These are phyloP conservation scores for Uloborus diversus DNA, from an alignment of 1,140 invertebrate species.

Conservation along the genomic window DNA sequence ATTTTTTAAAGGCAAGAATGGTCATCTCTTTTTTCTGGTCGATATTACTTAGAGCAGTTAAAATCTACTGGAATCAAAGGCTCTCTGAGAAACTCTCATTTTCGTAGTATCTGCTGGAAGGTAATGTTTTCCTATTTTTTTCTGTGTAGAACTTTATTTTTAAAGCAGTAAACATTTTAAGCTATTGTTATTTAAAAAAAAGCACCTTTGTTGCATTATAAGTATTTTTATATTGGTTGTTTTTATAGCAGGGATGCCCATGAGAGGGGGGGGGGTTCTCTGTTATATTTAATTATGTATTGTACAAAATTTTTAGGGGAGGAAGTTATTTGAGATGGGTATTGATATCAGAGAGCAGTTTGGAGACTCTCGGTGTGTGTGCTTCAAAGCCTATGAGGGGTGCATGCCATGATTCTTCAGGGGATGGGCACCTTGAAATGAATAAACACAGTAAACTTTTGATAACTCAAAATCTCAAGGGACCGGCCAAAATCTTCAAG, in stretches of 20 bases:
- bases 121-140: not conserved
- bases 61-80: constrained; percentile 19
- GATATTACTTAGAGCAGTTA: not conserved
- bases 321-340: no score
- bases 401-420: no score
- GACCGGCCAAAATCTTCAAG: no score
- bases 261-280: not conserved
- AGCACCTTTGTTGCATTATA: not conserved
- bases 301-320: no score
- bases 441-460: no score
- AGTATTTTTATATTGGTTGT: constrained; percentile 59
- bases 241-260: not conserved
- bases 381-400: no score
- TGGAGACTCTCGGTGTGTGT: no score
- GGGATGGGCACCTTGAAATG: no score
- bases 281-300: no score
- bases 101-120: constrained; percentile 32
- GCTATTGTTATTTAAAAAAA: not conserved
- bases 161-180: not conserved
- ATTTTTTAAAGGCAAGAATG: constrained; percentile 20
- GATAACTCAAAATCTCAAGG: no score
- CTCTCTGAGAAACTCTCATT: not conserved
- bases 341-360: no score
- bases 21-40: not conserved
- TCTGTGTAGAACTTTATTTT: not conserved